Base-by-base conservation (phyloP, 2,888 invertebrate genomes). In the Chymomyza caudatula region DNA sequence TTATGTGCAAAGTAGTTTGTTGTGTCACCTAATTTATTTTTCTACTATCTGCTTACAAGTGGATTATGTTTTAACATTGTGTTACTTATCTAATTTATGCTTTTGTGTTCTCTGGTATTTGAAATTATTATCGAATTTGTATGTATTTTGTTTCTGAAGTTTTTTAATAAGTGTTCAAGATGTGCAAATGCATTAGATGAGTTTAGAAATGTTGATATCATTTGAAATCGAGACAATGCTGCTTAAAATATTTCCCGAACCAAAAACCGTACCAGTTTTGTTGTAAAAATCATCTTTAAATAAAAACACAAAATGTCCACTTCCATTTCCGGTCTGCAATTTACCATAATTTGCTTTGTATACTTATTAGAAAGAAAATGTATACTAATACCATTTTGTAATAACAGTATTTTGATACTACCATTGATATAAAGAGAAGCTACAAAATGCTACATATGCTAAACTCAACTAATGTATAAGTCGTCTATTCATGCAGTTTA, bases 1-100 rank as follows among this genome's bases (percentile, higher is more conserved):
- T 63, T 67, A 54, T 73, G 64, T 76, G 59, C 54, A 60, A 11
- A 37, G 29, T 37, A 37, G 29, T 37, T 37, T 37, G 29, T 37
- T 37, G 29, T 37, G 29, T 8, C 29, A 37, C 29, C 11, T 37
- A 37, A 37, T 37, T 37, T 37, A 8, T 37, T 8, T 60, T 54
- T 29, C 60, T 74, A 49, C 55, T 57, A 47, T 60, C 20, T 43
- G 15, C 42, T 17, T 60, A 42, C 47, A 6, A 19, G 15, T 15
- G n/a, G 19, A 47, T 17, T 19, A 47, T 17, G 15, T 47, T 6
- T 47, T 17, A 47, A 47, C 15, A 17, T 53, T 53, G 13, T 53
- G 25, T 53, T 53, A 6, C 13, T 15, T 15, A 15, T 15, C 47
- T 47, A 47, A 47, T 47, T 47, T 47, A 47, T 47, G 47, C 47